phyloP scores from a whole-genome alignment of 2,113 vertebrate genomes.

The Ranitomeya imitator region DNA sequence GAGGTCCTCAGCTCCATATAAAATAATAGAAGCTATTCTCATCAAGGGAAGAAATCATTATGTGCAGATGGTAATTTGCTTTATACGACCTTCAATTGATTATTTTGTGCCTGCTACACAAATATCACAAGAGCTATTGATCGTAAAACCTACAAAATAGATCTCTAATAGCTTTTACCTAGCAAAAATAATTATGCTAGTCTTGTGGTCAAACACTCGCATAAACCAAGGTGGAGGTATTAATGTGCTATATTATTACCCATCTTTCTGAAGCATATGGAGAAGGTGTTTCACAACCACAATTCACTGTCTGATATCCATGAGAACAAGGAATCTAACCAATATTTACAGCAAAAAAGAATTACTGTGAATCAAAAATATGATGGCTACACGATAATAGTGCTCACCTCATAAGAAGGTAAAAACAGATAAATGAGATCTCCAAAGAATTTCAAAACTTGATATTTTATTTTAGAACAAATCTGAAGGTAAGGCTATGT shows the following conservation, averaged over 20 bases:
- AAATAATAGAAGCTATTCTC: slow-evolving; percentile 88
- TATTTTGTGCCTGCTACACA: slow-evolving; percentile 86
- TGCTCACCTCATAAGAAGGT: slow-evolving; percentile 72
- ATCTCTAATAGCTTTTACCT: slow-evolving; percentile 89
- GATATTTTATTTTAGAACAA: neutral
- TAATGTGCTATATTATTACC: slow-evolving; percentile 85
- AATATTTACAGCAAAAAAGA: slow-evolving; percentile 74
- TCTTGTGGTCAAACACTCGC: slow-evolving; percentile 81
- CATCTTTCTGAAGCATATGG: slow-evolving; percentile 73
- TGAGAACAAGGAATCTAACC: slow-evolving; percentile 70
- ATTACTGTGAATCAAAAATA: slow-evolving; percentile 74
- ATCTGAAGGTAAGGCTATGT: neutral
- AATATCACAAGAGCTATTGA: slow-evolving; percentile 92
- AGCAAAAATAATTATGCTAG: slow-evolving; percentile 84
- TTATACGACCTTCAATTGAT: slow-evolving; percentile 90
- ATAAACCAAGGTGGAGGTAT: slow-evolving; percentile 82
- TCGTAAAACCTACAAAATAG: slow-evolving; percentile 87
- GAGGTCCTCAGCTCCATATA: slow-evolving; percentile 71
- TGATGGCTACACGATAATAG: slow-evolving; percentile 64
- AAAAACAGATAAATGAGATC: slow-evolving; percentile 66
- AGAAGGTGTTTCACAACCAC: slow-evolving; percentile 64
- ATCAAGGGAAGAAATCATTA: slow-evolving; percentile 87
- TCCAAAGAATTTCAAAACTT: neutral
- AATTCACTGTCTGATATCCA: slow-evolving; percentile 63
- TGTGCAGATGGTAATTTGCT: slow-evolving; percentile 88